Base-by-base conservation (phyloP, 2,113 vertebrate species). In the Leptobrachium leishanense region DNA sequence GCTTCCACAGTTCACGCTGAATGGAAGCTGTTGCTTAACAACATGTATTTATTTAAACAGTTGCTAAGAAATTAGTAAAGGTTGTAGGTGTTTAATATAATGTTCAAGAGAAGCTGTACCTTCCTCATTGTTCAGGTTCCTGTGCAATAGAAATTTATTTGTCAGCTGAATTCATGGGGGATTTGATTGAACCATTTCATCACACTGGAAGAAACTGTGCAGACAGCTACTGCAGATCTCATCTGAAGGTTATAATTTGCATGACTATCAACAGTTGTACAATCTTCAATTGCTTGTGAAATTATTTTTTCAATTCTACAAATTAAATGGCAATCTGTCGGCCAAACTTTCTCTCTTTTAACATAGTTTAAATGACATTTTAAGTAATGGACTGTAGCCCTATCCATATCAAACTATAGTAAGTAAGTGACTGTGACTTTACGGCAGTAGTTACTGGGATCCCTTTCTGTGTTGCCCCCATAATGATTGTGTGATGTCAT, bases 31-130 rank as follows among this genome's bases (percentile, higher is more conserved):
- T 84, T 88, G 79, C 87, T 87, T 90, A 86, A 88, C 82, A 88
- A 82, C 80, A 85, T 87, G 44, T 88, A 86, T 88, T 88, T 89
- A 86, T 88, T 90, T 86, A 84, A 91, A 90, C 83, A 68, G 79
- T 87, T 84, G 43, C 72, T 84, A 67, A 74, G 84, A 84, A 87
- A 79, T 85, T 86, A 85, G 82, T 68, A 63, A 73, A 39, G 68
- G 43, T 44, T 72, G 55, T 31, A 63, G 67, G 41, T 77, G 10
- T 72, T 78, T 65, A 63, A 69, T 44, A 39, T 64, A n/a, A 73
- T 72, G 15, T 64, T 53, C 11, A 53, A 54, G 3, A 41, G 11
- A 63, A 50, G 42, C 41, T 55, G 31, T 13, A 41, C 10, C 20
- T 12, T 66, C 9, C 55, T 40, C 59, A 64, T 15, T 7, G 50